phyloP scores from a whole-genome alignment of 2,888 invertebrate species.

The Disparrhopalites patrizii region DNA sequence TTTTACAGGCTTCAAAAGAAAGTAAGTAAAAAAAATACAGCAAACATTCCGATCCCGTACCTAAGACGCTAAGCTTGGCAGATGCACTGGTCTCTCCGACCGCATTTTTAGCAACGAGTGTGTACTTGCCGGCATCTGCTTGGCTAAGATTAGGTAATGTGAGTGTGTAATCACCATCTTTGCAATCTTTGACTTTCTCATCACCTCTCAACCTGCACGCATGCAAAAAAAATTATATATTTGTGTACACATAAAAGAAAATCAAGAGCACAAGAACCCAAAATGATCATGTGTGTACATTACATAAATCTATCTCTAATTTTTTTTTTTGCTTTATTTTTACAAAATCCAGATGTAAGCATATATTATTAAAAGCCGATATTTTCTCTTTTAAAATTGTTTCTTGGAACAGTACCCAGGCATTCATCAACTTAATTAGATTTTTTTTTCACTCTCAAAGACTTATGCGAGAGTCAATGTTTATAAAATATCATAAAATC shows the following conservation, averaged over 20 bases:
- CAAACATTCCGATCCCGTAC: no score
- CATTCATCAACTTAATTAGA: no score
- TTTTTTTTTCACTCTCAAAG: no score
- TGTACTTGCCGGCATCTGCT: slow-evolving; percentile 50
- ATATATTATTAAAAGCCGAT: no score
- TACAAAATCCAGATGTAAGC: neutral
- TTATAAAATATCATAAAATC: no score
- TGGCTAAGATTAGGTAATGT: slow-evolving; percentile 13
- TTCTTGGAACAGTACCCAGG: neutral
- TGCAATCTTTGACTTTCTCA: slow-evolving; percentile 26
- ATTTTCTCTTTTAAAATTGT: no score
- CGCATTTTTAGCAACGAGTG: slow-evolving; percentile 50
- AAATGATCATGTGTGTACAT: neutral
- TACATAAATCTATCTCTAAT: neutral
- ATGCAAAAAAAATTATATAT: no score
- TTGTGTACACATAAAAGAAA: neutral
- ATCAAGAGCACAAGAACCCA: neutral
- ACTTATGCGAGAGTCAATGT: no score
- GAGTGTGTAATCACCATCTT: slow-evolving; percentile 16
- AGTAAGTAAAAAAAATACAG: no score
- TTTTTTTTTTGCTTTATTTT: neutral
- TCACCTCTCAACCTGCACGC: slow-evolving; percentile 19
- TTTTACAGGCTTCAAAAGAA: no score
- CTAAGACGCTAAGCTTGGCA: slow-evolving; percentile 37
- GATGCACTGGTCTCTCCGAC: slow-evolving; percentile 49